These are phyloP conservation scores for Caerostris darwini DNA, from an alignment of 1,140 invertebrate species.

Conservation along the genomic window DNA sequence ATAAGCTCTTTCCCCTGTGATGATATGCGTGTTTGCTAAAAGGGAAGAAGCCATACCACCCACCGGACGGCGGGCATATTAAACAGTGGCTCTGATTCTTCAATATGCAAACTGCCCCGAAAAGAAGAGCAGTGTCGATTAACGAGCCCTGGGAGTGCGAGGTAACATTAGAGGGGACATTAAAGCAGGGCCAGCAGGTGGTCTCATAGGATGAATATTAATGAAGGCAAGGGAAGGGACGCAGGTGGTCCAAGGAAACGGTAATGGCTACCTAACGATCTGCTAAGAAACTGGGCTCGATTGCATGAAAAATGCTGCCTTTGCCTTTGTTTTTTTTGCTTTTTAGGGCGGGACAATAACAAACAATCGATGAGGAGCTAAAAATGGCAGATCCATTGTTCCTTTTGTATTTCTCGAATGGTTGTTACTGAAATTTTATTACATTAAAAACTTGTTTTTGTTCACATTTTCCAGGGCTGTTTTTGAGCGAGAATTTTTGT, in stretches of 20 bases:
- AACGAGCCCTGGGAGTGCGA: slow-evolving; percentile 45
- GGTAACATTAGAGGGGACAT: slow-evolving; percentile 63
- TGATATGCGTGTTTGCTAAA: not conserved
- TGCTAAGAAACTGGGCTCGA: slow-evolving; percentile 65
- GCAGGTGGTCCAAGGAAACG: slow-evolving; percentile 68
- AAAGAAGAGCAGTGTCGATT: slow-evolving; percentile 43
- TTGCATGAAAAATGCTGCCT: slow-evolving; percentile 67
- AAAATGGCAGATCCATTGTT: not conserved
- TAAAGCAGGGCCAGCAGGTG: slow-evolving; percentile 66
- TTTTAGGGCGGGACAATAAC: slow-evolving; percentile 8
- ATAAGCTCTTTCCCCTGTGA: not conserved
- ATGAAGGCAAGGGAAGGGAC: slow-evolving; percentile 53
- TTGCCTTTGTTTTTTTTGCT: slow-evolving; percentile 23
- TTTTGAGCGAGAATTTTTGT: no score
- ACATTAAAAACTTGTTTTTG: not conserved
- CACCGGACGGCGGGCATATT: not conserved
- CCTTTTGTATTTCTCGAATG: not conserved
- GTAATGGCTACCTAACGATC: slow-evolving; percentile 77
- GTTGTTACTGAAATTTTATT: slow-evolving; percentile 27
- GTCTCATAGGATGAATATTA: slow-evolving; percentile 74
- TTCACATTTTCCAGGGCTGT: no score
- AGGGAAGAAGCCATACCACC: not conserved
- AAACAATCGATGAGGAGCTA: slow-evolving; percentile 28
- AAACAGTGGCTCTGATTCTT: slow-evolving; percentile 16
- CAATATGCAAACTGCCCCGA: slow-evolving; percentile 57